Conservation (phyloP, 1,140 invertebrate species). For the Anagrus nilaparvatae region DNA sequence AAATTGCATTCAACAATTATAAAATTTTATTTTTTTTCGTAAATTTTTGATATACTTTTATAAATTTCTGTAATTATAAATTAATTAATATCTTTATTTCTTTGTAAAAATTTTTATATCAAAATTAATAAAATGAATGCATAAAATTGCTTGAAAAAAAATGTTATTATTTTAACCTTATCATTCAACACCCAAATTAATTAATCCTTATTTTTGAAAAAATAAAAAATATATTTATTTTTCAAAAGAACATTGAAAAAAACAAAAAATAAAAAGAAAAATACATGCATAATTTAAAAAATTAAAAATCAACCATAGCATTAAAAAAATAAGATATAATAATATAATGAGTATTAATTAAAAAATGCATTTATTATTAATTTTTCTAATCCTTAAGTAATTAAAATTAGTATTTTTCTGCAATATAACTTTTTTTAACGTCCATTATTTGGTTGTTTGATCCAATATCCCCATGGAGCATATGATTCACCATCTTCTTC, state of each 20-base stretch:
- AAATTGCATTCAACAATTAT: background rate
- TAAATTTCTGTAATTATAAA: background rate
- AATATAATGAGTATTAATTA: too few species aligned
- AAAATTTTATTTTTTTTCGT: background rate
- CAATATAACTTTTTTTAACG: background rate
- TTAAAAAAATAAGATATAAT: too few species aligned
- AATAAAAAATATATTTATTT: too few species aligned
- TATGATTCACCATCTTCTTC: constrained; percentile 46
- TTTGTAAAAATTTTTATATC: background rate
- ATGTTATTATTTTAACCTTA: too few species aligned
- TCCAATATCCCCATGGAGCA: constrained; percentile 62
- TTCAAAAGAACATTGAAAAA: too few species aligned
- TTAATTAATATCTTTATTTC: background rate
- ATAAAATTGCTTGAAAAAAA: background rate
- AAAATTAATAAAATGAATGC: background rate
- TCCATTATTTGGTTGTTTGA: constrained; percentile 49
- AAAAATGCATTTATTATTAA: too few species aligned
- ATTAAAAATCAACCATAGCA: too few species aligned
- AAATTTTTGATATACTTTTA: constrained; percentile 1
- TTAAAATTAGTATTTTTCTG: background rate
- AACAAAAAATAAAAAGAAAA: too few species aligned
- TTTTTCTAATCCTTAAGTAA: too few species aligned
- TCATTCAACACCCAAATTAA: too few species aligned
- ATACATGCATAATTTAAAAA: too few species aligned
- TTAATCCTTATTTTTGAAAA: too few species aligned